Evolutionary conservation across 1,140 invertebrate genomes (phyloP).

Genomic region (Eumeta japonica): DNA sequence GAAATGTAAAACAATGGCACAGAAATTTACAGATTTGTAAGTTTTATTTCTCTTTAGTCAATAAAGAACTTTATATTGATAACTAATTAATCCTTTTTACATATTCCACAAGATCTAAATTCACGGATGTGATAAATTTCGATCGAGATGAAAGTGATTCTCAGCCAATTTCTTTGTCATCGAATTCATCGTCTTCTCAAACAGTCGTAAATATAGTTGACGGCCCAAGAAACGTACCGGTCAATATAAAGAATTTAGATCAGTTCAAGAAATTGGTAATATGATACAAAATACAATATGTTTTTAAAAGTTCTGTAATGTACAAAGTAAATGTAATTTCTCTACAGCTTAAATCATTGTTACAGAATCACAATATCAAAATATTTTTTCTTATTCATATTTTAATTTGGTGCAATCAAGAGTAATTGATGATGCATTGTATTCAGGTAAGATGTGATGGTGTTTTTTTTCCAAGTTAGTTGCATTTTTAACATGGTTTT

Average conservation of each 20-base stretch:
- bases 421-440: slow-evolving; percentile 66
- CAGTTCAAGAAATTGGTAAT: slow-evolving; percentile 45
- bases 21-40: no score
- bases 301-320: slow-evolving; percentile 3
- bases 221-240: slow-evolving; percentile 32
- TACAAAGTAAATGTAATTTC: not conserved
- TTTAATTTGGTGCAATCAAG: slow-evolving; percentile 74
- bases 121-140: slow-evolving; percentile 37
- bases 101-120: slow-evolving; percentile 31
- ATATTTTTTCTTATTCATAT: slow-evolving; percentile 64
- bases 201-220: no score
- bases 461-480: not conserved
- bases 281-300: no score
- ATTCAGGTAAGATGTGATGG: slow-evolving; percentile 58
- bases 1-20: no score
- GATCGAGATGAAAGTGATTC: slow-evolving; percentile 19
- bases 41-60: no score
- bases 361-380: slow-evolving; percentile 54
- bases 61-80: no score
- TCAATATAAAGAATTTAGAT: slow-evolving; percentile 34
- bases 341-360: slow-evolving; percentile 6
- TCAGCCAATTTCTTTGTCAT: slow-evolving; percentile 36
- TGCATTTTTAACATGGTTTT: slow-evolving; percentile 3
- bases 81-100: no score
- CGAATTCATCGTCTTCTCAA: slow-evolving; percentile 10